A percentile compares a stretch with the other conserved stretches of the same genome.
Evolutionary conservation across 2,888 invertebrate genomes (phyloP).

Genomic region (Ochropleura leucogaster): DNA sequence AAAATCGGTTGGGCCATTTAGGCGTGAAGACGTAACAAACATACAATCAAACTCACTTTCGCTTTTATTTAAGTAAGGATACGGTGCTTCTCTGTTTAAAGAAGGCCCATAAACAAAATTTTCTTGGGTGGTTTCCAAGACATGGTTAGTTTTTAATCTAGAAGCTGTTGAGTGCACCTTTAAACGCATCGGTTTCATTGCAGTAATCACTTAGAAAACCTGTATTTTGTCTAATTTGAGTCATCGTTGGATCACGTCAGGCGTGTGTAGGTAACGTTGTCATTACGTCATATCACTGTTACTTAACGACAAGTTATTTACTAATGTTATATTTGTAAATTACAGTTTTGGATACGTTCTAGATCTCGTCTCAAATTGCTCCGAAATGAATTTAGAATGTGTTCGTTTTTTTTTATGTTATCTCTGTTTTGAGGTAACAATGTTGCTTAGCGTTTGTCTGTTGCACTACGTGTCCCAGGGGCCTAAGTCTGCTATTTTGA

Average conservation of each 20-base stretch:
- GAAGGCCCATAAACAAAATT: too few relatives aligned
- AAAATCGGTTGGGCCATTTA: too few relatives aligned
- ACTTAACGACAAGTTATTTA: constrained; percentile 45
- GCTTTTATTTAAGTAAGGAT: too few relatives aligned
- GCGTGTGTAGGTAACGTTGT: constrained; percentile 24
- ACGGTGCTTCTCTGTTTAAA: too few relatives aligned
- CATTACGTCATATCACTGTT: constrained; percentile 44
- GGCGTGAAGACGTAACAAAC: too few relatives aligned
- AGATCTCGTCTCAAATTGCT: constrained; percentile 26
- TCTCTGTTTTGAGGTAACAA: constrained; percentile 17
- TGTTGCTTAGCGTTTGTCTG: neutral
- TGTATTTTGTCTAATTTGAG: constrained; percentile 41
- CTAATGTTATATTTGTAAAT: constrained; percentile 54
- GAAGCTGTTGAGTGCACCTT: constrained; percentile 17
- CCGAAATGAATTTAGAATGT: constrained; percentile 34
- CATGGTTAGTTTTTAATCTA: neutral
- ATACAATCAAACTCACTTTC: too few relatives aligned
- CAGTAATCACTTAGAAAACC: constrained; percentile 40
- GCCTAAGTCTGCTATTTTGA: too few relatives aligned
- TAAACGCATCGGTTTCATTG: constrained; percentile 26
- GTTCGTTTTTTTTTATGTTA: neutral
- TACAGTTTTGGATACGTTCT: constrained; percentile 50
- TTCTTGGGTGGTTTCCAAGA: too few relatives aligned
- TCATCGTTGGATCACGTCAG: constrained; percentile 17
- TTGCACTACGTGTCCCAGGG: too few relatives aligned